Base-by-base conservation (phyloP, 2,888 invertebrate genomes). In the Erebia epiphron region DNA sequence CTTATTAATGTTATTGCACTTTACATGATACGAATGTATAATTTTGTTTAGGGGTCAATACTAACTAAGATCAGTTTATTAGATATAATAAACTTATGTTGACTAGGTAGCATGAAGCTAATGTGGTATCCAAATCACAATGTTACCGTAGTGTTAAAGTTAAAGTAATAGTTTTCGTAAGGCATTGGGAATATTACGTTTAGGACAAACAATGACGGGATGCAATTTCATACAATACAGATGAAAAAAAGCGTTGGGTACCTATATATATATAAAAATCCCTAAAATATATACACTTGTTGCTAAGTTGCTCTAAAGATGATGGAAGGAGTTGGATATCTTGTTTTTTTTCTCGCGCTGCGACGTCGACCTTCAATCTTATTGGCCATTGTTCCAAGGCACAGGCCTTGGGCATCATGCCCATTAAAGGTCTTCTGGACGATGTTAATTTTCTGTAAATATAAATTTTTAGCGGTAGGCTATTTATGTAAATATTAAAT, bases 141-240 rank as follows among this genome's bases (percentile, higher is more conserved):
- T 68, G 75, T 75, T 75, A 68, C 73, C 72, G 68, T 74, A 70
- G 61, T 62, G 58, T 49, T 70, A 67, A 41, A 61, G 46, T 62
- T 46, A 50, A 62, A 49, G 11, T 46, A 11, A 11, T 50, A 61
- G 62, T 66, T 72, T 57, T 46, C 46, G n/a, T 11, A 46, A 61
- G 16, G 11, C 21, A 11, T 21, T 62, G 18, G 41, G 43, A 43
- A 61, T 61, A 58, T 35, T 56, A 10, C 21, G 21, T 56, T 26
- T 26, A 58, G 18, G 54, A 2, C 16, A 18, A 10, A 18, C 14
- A 56, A 54, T 0, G 35, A 35, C 2, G n/a, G 26, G 26, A 35
- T 35, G 54, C 18, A 54, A 13, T 13, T 57, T 26, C 56, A 14
- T 57, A 18, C 54, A 54, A 54, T 54, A 57, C 13, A 5, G 35